Evolutionary conservation across 2,113 vertebrate genomes (phyloP), one percentile per base, ranked within the genome.

Genomic region (Nettapus auritus): DNA sequence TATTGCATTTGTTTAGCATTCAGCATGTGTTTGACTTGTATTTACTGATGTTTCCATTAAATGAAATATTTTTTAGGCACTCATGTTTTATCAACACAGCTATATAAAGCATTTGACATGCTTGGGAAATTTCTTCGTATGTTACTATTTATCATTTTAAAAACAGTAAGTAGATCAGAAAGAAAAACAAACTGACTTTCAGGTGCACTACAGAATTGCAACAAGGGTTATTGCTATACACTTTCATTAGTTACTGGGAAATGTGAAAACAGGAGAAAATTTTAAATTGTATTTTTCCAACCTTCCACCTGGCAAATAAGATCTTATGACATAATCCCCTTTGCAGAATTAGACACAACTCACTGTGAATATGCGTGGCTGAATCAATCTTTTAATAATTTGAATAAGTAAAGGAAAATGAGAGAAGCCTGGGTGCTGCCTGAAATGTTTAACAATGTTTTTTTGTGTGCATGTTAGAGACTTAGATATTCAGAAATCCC

Each of bases 11-110:
- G 62, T 92, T 95, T 82, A 92, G 60, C 8, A n/a, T 87, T 85
- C 70, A 69, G 59, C n/a, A 82, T 94, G 33, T 87, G 84, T 87
- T 94, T 95, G 55, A 55, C 75, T 96, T 82, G 23, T 59, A 46
- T 92, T 81, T 95, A 89, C 85, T 96, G 84, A 87, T 85, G 78
- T 91, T 95, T 91, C 33, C 59, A 55, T 87, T 91, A 92, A 91
- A 91, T 73, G 9, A 36, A 74, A 40, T 59, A 8, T n/a, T 89
- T 91, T 92, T 93, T 77, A 52, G 80, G n/a, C n/a, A 33, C 18
- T 97, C 5, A 11, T 44, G 36, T 89, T 89, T 6, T 82, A 82
- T 55, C 75, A 96, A 91, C 78, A 93, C 62, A 94, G 28, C 67
- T 94, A 85, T 89, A 80, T 55, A 95, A 92, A 94, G n/a, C 63